A percentile compares a stretch with the other conserved stretches of the same genome.
Evolutionary conservation across 2,113 vertebrate species (phyloP).

Genomic region (Egretta garzetta): DNA sequence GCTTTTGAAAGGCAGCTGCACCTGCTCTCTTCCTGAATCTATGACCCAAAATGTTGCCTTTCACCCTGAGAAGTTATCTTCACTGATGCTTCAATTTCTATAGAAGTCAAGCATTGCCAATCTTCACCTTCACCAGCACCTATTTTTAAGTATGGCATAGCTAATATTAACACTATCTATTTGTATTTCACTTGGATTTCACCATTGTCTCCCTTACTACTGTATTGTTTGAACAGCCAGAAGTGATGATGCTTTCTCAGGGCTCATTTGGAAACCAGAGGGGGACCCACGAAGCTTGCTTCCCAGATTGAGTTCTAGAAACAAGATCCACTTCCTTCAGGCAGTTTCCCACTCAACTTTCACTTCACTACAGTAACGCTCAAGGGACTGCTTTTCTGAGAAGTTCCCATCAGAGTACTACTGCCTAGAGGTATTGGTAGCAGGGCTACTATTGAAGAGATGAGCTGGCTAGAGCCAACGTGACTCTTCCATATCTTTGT

Average conservation of each 20-base stretch:
- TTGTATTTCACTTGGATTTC: background rate
- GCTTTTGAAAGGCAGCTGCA: background rate
- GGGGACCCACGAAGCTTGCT: background rate
- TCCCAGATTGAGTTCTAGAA: background rate
- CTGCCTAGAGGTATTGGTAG: background rate
- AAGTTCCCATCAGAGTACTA: background rate
- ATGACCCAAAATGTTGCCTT: background rate
- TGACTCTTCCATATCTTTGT: background rate
- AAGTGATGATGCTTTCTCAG: background rate
- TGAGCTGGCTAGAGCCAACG: background rate
- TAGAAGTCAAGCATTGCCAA: background rate
- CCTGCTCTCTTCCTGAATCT: background rate
- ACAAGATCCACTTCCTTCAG: background rate
- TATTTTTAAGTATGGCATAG: background rate
- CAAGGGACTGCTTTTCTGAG: background rate
- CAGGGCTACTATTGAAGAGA: background rate
- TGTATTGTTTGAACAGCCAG: background rate
- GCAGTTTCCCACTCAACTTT: background rate
- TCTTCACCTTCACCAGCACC: background rate
- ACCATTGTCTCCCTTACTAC: background rate
- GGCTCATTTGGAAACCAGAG: background rate
- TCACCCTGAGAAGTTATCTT: background rate
- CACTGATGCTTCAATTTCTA: background rate
- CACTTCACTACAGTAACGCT: background rate
- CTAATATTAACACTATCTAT: background rate